Conservation (phyloP, 2,113 vertebrate genomes). For the Nibea coibor region DNA sequence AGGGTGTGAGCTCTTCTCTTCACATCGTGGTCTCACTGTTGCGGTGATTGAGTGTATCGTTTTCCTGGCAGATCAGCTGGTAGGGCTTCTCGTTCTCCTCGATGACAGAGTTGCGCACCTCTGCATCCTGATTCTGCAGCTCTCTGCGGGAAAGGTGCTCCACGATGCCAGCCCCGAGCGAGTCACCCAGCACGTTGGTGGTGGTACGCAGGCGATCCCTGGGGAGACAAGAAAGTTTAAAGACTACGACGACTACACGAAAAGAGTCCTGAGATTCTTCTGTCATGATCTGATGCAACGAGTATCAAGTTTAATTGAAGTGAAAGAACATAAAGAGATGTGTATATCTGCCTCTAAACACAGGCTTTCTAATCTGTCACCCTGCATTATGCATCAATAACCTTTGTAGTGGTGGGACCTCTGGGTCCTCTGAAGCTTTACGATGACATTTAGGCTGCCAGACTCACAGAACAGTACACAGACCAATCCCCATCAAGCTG, state of each 20-base stretch:
- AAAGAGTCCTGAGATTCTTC: no score
- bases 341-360: neutral
- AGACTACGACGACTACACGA: no score
- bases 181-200: slow-evolving; percentile 95
- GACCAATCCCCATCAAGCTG: slow-evolving; percentile 76
- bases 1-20: slow-evolving; percentile 5
- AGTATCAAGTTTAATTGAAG: neutral
- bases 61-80: slow-evolving; percentile 88
- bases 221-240: neutral
- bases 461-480: slow-evolving; percentile 46
- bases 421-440: slow-evolving; percentile 67
- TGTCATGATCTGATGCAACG: no score
- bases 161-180: slow-evolving; percentile 93
- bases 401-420: slow-evolving; percentile 77
- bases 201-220: slow-evolving; percentile 96
- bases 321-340: neutral
- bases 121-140: slow-evolving; percentile 88
- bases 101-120: slow-evolving; percentile 87
- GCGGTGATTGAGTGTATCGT: slow-evolving; percentile 79
- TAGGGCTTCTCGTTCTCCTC: slow-evolving; percentile 90
- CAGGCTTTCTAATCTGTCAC: slow-evolving; percentile 49
- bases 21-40: slow-evolving; percentile 90
- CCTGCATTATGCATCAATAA: slow-evolving; percentile 82
- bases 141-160: slow-evolving; percentile 93
- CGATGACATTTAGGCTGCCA: slow-evolving; percentile 77